phyloP scores from a whole-genome alignment of 1,140 invertebrate species.

The Penaeus japonicus region DNA sequence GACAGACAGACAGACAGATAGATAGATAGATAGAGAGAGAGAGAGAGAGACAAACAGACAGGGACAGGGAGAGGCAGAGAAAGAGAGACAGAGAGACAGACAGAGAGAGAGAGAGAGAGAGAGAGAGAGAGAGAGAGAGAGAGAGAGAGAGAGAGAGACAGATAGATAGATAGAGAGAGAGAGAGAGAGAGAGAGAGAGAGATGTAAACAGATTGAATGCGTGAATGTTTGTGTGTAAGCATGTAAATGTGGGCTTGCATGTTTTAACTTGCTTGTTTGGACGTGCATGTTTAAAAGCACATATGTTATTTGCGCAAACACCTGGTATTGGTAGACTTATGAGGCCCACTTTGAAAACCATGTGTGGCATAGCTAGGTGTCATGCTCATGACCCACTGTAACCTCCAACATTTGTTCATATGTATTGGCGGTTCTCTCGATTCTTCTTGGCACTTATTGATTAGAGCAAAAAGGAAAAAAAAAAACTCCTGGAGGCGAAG shows the following conservation, averaged over 20 bases:
- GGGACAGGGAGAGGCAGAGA: not conserved
- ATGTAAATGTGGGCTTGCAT: not conserved
- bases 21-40: not conserved
- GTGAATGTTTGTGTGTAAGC: not conserved
- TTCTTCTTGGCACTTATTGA: no score
- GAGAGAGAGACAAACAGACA: not conserved
- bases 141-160: slow-evolving; percentile 15
- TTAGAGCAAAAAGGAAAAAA: no score
- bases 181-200: not conserved
- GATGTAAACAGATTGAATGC: not conserved
- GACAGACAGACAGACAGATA: slow-evolving; percentile 14
- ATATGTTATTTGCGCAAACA: no score
- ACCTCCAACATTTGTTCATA: no score
- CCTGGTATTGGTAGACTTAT: not conserved
- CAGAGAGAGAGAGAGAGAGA: not conserved
- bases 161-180: slow-evolving; percentile 24
- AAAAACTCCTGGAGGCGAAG: no score
- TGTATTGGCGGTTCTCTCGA: no score
- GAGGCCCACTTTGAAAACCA: not conserved
- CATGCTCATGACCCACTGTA: no score
- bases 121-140: slow-evolving; percentile 4
- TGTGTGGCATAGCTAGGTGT: no score
- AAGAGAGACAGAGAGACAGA: not conserved
- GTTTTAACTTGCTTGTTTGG: not conserved
- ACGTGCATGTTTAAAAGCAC: not conserved